phyloP scores from a whole-genome alignment of 2,797 vertebrate genomes.

The Chiloscyllium punctatum region DNA sequence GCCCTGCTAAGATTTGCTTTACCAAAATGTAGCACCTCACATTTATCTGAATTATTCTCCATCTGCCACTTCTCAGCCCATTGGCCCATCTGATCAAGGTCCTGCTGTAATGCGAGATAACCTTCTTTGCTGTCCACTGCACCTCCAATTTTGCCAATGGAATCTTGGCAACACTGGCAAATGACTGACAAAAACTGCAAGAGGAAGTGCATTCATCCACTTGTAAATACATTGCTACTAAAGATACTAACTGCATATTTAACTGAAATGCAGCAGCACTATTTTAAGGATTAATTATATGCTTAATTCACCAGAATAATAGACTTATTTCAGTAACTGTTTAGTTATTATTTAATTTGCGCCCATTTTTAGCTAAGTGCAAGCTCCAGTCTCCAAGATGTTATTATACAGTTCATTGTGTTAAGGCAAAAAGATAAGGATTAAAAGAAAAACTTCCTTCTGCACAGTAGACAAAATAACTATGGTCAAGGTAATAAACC shows the following conservation, averaged over 20 bases:
- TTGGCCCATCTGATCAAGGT: no score
- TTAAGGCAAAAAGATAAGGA: background rate
- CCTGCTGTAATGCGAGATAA: no score
- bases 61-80: no score
- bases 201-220: background rate
- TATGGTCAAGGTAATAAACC: background rate
- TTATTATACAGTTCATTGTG: background rate
- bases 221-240: background rate
- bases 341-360: background rate
- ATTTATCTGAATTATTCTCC: no score
- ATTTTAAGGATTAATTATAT: background rate
- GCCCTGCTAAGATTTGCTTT: no score
- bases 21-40: no score
- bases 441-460: background rate
- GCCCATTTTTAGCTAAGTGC: background rate
- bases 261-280: background rate
- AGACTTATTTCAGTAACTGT: background rate
- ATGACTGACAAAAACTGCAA: background rate
- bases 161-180: background rate
- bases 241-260: background rate
- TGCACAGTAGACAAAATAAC: background rate
- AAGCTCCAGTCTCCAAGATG: background rate
- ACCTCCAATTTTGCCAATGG: no score
- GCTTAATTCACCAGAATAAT: background rate
- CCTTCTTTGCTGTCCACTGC: no score